phyloP scores from a whole-genome alignment of 2,797 vertebrate genomes.

The Delichon dasypus region DNA sequence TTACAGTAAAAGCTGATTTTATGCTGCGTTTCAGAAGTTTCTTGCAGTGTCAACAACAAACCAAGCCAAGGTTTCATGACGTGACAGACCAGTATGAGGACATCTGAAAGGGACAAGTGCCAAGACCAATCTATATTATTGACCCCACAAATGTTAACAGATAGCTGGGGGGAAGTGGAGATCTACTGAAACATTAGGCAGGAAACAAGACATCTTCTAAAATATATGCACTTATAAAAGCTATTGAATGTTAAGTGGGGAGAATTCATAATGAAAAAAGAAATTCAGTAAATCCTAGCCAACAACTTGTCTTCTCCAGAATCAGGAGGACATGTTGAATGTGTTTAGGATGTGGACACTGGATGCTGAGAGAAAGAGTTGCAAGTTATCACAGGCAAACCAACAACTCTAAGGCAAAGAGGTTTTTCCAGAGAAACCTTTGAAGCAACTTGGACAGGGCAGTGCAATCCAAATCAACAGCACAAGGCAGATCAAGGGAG shows the following conservation, averaged over 20 bases:
- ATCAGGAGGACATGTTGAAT: neutral
- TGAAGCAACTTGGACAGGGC: neutral
- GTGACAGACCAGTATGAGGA: neutral
- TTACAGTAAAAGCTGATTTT: neutral
- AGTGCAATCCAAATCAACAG: neutral
- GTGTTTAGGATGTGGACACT: neutral
- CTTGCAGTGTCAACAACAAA: neutral
- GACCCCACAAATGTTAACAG: constrained; percentile 2
- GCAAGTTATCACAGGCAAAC: neutral
- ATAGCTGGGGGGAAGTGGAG: neutral
- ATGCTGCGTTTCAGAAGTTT: neutral
- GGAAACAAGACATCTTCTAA: neutral
- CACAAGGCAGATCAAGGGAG: neutral
- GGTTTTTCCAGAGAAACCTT: neutral
- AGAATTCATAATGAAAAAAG: neutral
- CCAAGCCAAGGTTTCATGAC: neutral
- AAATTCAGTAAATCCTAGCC: neutral
- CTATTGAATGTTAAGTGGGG: neutral
- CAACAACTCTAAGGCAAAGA: neutral
- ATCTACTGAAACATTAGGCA: neutral
- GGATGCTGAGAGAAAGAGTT: neutral
- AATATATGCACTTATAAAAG: neutral
- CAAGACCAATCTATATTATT: neutral
- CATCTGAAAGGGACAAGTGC: neutral
- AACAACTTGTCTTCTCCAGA: neutral